Evolutionary conservation across 2,888 invertebrate genomes (phyloP).

Genomic region (Dryobota labecula): DNA sequence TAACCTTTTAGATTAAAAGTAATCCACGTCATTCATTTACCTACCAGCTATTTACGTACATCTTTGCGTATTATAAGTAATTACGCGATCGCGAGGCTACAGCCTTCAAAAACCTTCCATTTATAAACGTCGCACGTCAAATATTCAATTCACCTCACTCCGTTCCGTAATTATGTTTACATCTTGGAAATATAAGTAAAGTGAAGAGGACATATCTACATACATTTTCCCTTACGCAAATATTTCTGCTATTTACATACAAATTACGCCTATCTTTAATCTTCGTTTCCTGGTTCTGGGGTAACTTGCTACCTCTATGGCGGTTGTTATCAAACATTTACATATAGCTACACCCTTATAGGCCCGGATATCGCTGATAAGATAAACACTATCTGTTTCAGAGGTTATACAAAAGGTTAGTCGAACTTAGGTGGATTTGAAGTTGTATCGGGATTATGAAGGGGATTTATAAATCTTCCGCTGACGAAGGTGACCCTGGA

Average conservation of each 20-base stretch:
- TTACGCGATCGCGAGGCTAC: not conserved
- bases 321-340: slow-evolving; percentile 42
- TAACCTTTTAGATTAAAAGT: not conserved
- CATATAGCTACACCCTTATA: slow-evolving; percentile 28
- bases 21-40: not conserved
- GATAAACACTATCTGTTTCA: slow-evolving; percentile 29
- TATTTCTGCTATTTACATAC: slow-evolving; percentile 23
- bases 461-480: not conserved
- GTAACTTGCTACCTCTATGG: slow-evolving; percentile 15
- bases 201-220: not conserved
- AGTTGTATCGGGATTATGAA: slow-evolving; percentile 5
- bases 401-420: not conserved
- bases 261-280: slow-evolving; percentile 39
- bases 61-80: not conserved
- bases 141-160: slow-evolving; percentile 26
- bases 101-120: slow-evolving; percentile 12
- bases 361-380: slow-evolving; percentile 23
- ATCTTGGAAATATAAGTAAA: slow-evolving; percentile 25
- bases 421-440: slow-evolving; percentile 13
- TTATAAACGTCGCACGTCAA: slow-evolving; percentile 31
- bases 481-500: not conserved
- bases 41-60: not conserved
- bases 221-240: slow-evolving; percentile 23
- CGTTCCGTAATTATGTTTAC: slow-evolving; percentile 30
- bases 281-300: slow-evolving; percentile 35